Percentiles rank a stretch among this genome's conserved stretches.
phyloP scores from a whole-genome alignment of 2,888 invertebrate species.

The Netelia fuscicornis region DNA sequence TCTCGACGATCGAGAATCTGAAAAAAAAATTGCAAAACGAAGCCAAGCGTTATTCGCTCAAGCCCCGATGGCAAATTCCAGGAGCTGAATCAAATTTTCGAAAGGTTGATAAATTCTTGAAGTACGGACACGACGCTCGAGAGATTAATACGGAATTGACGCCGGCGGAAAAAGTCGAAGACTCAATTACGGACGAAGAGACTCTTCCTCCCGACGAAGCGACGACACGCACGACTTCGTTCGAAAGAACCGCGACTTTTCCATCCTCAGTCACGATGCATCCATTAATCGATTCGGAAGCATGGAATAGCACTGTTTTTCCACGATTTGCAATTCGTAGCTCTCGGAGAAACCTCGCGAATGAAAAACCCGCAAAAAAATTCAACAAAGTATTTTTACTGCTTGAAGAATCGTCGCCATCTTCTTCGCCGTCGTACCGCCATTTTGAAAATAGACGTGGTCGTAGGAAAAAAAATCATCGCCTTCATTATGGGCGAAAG shows the following conservation, averaged over 20 bases:
- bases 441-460: background rate
- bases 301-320: slow-evolving; percentile 14
- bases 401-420: slow-evolving; percentile 28
- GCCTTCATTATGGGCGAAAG: slow-evolving; percentile 13
- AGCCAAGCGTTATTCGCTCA: slow-evolving; percentile 25
- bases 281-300: background rate
- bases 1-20: slow-evolving; percentile 48
- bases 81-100: background rate
- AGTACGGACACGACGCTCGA: slow-evolving; percentile 7
- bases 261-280: background rate
- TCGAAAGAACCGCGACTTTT: slow-evolving; percentile 16
- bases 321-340: slow-evolving; percentile 34
- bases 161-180: slow-evolving; percentile 59
- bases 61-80: background rate
- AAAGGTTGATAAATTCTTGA: slow-evolving; percentile 8
- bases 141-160: slow-evolving; percentile 57
- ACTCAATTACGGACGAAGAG: slow-evolving; percentile 48
- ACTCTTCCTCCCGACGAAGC: slow-evolving; percentile 63
- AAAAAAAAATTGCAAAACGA: slow-evolving; percentile 55
- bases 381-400: slow-evolving; percentile 28
- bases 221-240: slow-evolving; percentile 25
- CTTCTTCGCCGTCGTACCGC: background rate
- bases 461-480: slow-evolving; percentile 31
- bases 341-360: background rate
- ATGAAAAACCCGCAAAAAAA: background rate